These are phyloP conservation scores for Xanthia togata DNA, from an alignment of 2,888 invertebrate genomes.

Conservation along the genomic window DNA sequence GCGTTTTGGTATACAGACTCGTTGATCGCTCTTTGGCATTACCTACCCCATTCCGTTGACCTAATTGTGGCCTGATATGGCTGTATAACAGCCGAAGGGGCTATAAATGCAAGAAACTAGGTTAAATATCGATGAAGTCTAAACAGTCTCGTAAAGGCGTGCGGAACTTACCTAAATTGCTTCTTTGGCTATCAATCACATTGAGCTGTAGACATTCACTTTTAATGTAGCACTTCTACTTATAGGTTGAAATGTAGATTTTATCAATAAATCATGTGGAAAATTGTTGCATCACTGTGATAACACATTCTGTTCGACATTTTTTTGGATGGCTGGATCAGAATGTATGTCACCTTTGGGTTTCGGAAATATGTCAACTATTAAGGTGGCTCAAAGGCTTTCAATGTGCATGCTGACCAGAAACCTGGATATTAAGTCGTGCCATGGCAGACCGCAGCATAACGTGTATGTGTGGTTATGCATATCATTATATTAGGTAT, in stretches of 20 bases:
- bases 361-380: slow-evolving; percentile 7
- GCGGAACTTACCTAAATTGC: slow-evolving; percentile 72
- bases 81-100: slow-evolving; percentile 82
- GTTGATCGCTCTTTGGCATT: slow-evolving; percentile 80
- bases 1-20: slow-evolving; percentile 73
- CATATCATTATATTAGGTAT: not conserved
- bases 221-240: slow-evolving; percentile 47
- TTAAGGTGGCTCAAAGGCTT: slow-evolving; percentile 19
- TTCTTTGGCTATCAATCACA: slow-evolving; percentile 71
- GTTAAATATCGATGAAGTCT: slow-evolving; percentile 87
- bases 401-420: not conserved
- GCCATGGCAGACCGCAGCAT: too few relatives aligned
- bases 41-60: slow-evolving; percentile 85
- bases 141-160: slow-evolving; percentile 77
- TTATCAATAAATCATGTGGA: slow-evolving; percentile 15
- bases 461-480: not conserved
- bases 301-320: slow-evolving; percentile 7
- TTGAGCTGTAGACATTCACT: slow-evolving; percentile 45
- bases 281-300: slow-evolving; percentile 29
- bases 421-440: slow-evolving; percentile 9
- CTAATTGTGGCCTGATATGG: slow-evolving; percentile 87
- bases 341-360: not conserved
- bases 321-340: slow-evolving; percentile 1
- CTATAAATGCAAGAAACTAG: slow-evolving; percentile 88
- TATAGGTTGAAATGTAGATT: slow-evolving; percentile 25